These are phyloP conservation scores for Leptinotarsa peninsularis DNA, from an alignment of 2,888 invertebrate genomes.

Conservation along the genomic window DNA sequence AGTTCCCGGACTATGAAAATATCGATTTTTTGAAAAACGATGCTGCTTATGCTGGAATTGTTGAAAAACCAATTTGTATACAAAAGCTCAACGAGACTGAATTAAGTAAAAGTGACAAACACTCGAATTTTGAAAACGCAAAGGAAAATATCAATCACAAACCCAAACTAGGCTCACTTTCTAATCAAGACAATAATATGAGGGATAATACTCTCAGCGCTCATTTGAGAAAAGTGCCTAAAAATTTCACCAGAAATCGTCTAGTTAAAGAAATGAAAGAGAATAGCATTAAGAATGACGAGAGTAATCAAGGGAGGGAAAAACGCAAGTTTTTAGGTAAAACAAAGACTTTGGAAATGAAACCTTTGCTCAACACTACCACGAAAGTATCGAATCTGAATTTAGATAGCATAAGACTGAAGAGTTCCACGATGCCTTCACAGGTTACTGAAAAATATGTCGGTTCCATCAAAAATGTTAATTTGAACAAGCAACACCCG, in stretches of 20 bases:
- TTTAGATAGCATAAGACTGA: conserved; percentile 56
- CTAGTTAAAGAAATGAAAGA: conserved; percentile 55
- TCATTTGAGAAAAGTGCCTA: conserved; percentile 61
- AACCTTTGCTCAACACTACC: conserved; percentile 24
- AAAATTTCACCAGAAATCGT: conserved; percentile 63
- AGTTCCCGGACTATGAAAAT: conserved; percentile 61
- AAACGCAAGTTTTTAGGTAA: conserved; percentile 48
- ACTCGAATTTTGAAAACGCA: not conserved
- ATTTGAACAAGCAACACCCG: conserved; percentile 25
- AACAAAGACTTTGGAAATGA: conserved; percentile 50
- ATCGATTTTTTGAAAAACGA: conserved; percentile 62
- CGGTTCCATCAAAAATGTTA: conserved; percentile 44
- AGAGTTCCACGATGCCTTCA: conserved; percentile 51
- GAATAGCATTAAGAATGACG: conserved; percentile 38
- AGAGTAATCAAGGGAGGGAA: conserved; percentile 31
- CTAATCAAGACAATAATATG: conserved; percentile 50
- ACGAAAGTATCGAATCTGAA: conserved; percentile 55
- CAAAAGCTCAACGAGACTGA: conserved; percentile 48
- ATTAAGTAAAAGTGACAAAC: conserved; percentile 29
- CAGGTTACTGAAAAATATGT: conserved; percentile 61
- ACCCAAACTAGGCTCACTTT: not conserved
- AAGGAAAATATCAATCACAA: not conserved
- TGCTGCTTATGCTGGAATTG: conserved; percentile 52
- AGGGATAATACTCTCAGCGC: conserved; percentile 53
- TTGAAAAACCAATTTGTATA: conserved; percentile 50